Base-by-base conservation (phyloP, 2,113 vertebrate species). In the Charadrius vociferus region DNA sequence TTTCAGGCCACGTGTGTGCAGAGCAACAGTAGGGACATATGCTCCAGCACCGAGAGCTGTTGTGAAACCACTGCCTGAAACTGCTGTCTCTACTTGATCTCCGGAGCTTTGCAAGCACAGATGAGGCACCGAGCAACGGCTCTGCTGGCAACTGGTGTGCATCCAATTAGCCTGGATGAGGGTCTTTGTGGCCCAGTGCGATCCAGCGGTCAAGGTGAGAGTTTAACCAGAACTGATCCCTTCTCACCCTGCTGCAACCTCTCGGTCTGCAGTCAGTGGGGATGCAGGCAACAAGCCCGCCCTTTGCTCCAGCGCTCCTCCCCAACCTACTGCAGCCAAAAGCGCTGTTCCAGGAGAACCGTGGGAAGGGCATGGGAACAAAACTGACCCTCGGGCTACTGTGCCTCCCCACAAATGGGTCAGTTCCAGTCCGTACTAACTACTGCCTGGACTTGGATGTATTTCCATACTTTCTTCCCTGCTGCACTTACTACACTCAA, bases 101-200 rank as follows among this genome's bases (percentile, higher is more conserved):
- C 55, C 22, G 45, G 30, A 84, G 45, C 0, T 0, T 3, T 43
- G 30, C 34, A 43, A 95, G 80, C 71, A 61, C 9, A 88, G 70
- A 72, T 0, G 2, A 82, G 26, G 19, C 2, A 3, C 4, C 0
- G 4, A 83, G 27, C 29, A 72, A 67, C 2, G 9, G 55, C 73
- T 58, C 43, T 88, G 70, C n/a, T 59, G n/a, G 88, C 65, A 93
- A 50, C 30, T 65, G 80, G 24, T 14, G 4, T 41, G 50, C 79
- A 82, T 30, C 39, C 86, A 67, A 5, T 22, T 45, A 79, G 62
- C 55, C 53, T 77, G 79, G 39, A 73, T 23, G 10, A 81, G 27
- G 15, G 34, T 61, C 77, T 83, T 52, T 70, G 30, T 13, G 61
- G 67, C 15, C 53, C 58, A 50, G 3, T 8, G 56, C 41, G 59